A percentile compares a stretch with the other conserved stretches of the same genome.
phyloP scores from a whole-genome alignment of 2,797 vertebrate genomes.

The Pipistrellus pygmaeus region DNA sequence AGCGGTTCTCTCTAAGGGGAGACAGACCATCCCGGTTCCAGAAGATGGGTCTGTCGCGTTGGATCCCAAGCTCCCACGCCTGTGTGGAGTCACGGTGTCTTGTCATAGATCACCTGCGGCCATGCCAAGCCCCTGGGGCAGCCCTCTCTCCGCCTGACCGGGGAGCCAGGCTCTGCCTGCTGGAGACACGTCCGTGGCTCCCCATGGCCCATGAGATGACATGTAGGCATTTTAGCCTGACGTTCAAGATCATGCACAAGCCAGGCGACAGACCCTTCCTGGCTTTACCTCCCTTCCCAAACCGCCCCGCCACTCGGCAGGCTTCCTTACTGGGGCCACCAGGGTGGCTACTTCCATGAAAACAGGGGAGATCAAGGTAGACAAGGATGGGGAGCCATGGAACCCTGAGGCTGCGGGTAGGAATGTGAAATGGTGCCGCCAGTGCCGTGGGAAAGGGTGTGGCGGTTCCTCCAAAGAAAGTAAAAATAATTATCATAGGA shows the following conservation, averaged over 20 bases:
- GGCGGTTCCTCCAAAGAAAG: background rate
- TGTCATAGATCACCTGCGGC: background rate
- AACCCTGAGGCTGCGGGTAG: accelerated
- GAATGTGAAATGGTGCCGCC: background rate
- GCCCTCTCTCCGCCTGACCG: background rate
- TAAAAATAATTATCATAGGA: background rate
- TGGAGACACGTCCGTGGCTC: background rate
- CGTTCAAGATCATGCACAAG: background rate
- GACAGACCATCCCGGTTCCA: background rate
- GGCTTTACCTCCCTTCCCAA: background rate
- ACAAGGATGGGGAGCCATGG: background rate
- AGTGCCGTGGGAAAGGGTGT: background rate
- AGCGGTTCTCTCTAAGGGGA: background rate
- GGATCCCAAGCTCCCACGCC: background rate
- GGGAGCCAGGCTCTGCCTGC: background rate
- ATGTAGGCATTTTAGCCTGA: background rate
- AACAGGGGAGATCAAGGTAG: background rate
- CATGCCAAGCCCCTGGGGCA: background rate
- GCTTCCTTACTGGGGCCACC: background rate
- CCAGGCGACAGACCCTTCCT: background rate
- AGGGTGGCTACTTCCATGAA: too few species aligned
- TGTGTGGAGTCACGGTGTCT: background rate
- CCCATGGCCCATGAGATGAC: background rate
- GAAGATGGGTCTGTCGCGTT: background rate
- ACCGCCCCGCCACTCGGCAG: too few species aligned